Conservation (phyloP, 1,140 invertebrate genomes). For the Halesus radiatus region DNA sequence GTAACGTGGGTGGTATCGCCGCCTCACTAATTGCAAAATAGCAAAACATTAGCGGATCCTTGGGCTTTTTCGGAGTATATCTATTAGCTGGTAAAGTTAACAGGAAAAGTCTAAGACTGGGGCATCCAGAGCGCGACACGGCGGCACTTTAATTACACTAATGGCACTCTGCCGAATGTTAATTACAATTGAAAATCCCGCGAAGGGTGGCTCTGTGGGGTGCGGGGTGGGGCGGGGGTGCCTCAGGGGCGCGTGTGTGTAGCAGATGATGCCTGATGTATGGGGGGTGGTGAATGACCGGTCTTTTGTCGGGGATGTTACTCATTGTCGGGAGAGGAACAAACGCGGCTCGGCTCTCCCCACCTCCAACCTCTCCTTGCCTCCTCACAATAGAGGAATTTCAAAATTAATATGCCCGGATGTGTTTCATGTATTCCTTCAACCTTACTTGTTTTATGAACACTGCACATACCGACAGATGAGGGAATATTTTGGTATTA, state of each 20-base stretch:
- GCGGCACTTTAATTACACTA: conserved; percentile 80
- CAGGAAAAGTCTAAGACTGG: conserved; percentile 17
- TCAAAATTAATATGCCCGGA: conserved; percentile 35
- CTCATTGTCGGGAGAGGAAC: conserved; percentile 44
- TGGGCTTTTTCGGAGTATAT: conserved; percentile 26
- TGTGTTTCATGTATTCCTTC: conserved; percentile 14
- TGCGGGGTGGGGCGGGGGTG: conserved; percentile 57
- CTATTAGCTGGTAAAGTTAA: conserved; percentile 3
- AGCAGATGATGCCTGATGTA: conserved; percentile 62
- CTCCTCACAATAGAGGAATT: conserved; percentile 31
- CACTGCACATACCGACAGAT: too few relatives aligned
- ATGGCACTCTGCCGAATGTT: conserved; percentile 80
- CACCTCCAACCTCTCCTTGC: too few relatives aligned
- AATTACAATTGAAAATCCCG: conserved; percentile 79
- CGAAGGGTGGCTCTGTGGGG: conserved; percentile 36
- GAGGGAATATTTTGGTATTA: too few relatives aligned
- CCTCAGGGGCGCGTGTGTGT: conserved; percentile 59
- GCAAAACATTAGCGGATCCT: conserved; percentile 45
- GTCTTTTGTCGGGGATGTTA: conserved; percentile 32
- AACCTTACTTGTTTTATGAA: not conserved
- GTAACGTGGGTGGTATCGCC: conserved; percentile 14
- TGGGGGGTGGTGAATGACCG: conserved; percentile 44
- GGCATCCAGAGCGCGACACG: conserved; percentile 53
- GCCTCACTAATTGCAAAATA: conserved; percentile 46
- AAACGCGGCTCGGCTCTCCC: not conserved